Conservation (phyloP, 2,113 vertebrate species). For the Daphoenositta chrysoptera region DNA sequence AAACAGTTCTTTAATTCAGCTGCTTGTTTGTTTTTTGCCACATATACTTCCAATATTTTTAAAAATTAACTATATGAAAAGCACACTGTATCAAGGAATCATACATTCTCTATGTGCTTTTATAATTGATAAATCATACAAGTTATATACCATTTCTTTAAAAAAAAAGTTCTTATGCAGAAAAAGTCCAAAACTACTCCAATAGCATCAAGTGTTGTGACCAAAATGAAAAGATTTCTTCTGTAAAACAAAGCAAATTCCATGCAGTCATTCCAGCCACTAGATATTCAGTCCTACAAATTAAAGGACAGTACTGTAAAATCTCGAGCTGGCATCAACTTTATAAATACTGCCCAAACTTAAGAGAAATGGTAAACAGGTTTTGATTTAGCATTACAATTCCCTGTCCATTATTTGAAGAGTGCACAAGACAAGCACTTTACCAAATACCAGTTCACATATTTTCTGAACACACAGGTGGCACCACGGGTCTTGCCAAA, state of each 20-base stretch:
- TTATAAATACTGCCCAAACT: not conserved
- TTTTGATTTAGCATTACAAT: not conserved
- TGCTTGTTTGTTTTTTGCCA: not conserved
- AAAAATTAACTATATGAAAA: not conserved
- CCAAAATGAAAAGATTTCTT: not conserved
- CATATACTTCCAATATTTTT: not conserved
- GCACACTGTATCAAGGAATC: not conserved
- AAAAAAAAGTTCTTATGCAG: not conserved
- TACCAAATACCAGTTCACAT: accelerated
- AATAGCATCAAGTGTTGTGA: not conserved
- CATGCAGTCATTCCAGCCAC: accelerated
- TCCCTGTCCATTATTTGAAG: not conserved
- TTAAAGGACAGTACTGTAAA: not conserved
- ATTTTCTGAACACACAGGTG: not conserved
- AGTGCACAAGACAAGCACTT: not conserved
- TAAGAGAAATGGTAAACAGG: not conserved
- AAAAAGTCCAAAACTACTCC: not conserved
- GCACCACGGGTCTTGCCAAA: not conserved
- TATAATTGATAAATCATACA: not conserved
- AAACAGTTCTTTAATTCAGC: not conserved
- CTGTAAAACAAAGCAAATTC: not conserved
- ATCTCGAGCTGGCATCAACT: not conserved
- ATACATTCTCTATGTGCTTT: not conserved
- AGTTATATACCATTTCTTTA: not conserved
- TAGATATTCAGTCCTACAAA: not conserved